Base-by-base conservation (phyloP, 2,113 vertebrate genomes). In the Sprattus sprattus region DNA sequence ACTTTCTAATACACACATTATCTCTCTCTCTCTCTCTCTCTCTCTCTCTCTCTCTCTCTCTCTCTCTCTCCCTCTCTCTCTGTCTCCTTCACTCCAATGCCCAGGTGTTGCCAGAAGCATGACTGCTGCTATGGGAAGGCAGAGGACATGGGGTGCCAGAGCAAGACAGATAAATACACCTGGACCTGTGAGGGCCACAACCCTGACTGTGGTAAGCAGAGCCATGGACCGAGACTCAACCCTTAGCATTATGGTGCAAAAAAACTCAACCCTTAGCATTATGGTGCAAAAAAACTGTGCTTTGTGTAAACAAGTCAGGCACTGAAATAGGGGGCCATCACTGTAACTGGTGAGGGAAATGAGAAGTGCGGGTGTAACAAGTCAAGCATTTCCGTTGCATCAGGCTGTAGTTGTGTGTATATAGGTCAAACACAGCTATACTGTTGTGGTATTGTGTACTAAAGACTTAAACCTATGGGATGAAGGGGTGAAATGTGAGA, bases 101-200 rank as follows among this genome's bases (percentile, higher is more conserved):
- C 47, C 10, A 91, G 90, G 90, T 91, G 90, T 52, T 91, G 90
- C 64, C 86, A 90, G 32, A 88, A 81, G 28, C 90, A 91, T 45
- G 90, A 91, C 64, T 91, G 89, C 25, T 91, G 90, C 86, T 91
- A 91, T 75, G 90, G 88, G 28, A 78, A 78, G 49, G 89, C 89
- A 0, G 89, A 91, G 44, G 22, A n/a, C 10, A 46, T 25, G 11
- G 89, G 90, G 0, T 91, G 90, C 54, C 32, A 86, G 25, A 64
- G 71, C 52, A 89, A 87, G 45, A 71, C 49, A 25, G 67, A 87
- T 49, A 49, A 45, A 1, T 90, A 90, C 85, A 81, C 78, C 3
- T 91, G 90, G 90, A 81, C 82, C 20, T 91, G 90, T 57, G 83
- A 82, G 22, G 81, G 80, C 46, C 71, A 20, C 22, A 45, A 15